Base-by-base conservation (phyloP, 2,797 vertebrate genomes). In the Notoglanidium macrostoma region DNA sequence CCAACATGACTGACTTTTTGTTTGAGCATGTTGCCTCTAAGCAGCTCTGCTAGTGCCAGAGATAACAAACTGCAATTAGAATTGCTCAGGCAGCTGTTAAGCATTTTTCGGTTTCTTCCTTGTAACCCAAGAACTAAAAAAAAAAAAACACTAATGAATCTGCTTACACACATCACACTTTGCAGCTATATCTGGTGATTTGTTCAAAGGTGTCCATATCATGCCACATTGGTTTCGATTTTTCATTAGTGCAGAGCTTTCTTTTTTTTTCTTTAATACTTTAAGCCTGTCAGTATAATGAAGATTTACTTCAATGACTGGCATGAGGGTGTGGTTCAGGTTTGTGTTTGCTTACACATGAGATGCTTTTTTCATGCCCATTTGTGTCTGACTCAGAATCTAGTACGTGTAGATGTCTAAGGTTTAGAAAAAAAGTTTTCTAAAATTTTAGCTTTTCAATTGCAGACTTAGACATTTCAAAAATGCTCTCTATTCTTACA, bases 1-100 rank as follows among this genome's bases (percentile, higher is more conserved):
- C 93, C 94, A 93, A 93, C 91, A 94, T 94, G 94, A 92, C 95
- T 92, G 94, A 93, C 92, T 94, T 93, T 95, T 93, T 95, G 95
- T 95, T 94, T 95, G 93, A 94, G 94, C 93, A 92, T 90, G 93
- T 94, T 93, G 92, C 92, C 93, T 93, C 92, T 92, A 94, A 94
- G 93, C 92, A 94, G 80, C 85, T 59, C 19, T 12, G 44, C 81
- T 67, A 85, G 91, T 93, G 91, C 94, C 94, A 95, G 92, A 92
- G 89, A 88, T 89, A 90, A 88, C 55, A 86, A 83, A 46, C 87
- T 90, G 82, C 88, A 89, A 87, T 86, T 89, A 88, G 85, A 84
- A 67, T 90, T 83, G 55, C 79, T 88, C 74, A 72, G 67, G 46
- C 70, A 35, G 11, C 86, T 51, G 70, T 80, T 85, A 85, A 85